Conservation (phyloP, 2,888 invertebrate genomes). For the Choristoneura rosaceana region DNA sequence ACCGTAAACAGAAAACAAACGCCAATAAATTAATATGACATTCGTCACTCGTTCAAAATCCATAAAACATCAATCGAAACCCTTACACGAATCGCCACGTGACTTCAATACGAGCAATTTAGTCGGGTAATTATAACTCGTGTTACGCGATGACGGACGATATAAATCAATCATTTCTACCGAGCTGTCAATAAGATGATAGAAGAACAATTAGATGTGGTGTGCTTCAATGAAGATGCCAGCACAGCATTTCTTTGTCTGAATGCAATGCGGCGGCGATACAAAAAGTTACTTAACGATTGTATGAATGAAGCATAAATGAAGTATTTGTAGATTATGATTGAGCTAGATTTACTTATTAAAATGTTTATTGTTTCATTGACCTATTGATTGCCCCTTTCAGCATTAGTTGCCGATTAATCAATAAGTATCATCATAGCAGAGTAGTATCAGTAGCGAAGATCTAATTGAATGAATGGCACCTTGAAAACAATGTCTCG, state of each 20-base stretch:
- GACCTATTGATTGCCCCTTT: too few relatives aligned
- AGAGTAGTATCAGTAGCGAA: too few relatives aligned
- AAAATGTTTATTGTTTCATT: too few relatives aligned
- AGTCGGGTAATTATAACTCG: conserved; percentile 51
- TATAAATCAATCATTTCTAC: conserved; percentile 64
- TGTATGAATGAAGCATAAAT: too few relatives aligned
- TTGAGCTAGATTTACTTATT: too few relatives aligned
- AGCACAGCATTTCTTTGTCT: background rate
- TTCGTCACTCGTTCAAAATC: background rate
- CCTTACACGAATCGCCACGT: conserved; percentile 43
- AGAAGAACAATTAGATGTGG: background rate
- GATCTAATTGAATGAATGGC: too few relatives aligned
- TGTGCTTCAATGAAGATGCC: background rate
- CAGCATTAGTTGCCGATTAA: too few relatives aligned
- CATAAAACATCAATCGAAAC: conserved; percentile 26
- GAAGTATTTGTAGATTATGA: too few relatives aligned
- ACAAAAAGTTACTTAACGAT: background rate
- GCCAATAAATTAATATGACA: background rate
- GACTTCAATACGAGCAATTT: conserved; percentile 54
- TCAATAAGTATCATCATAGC: too few relatives aligned
- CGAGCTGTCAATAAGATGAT: conserved; percentile 44
- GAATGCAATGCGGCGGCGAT: background rate
- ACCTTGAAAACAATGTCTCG: too few relatives aligned
- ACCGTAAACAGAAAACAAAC: background rate
- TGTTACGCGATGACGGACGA: conserved; percentile 49